Percentiles rank a stretch among this genome's conserved stretches.
Evolutionary conservation across 2,113 vertebrate genomes (phyloP).

Genomic region (Lepisosteus oculatus): DNA sequence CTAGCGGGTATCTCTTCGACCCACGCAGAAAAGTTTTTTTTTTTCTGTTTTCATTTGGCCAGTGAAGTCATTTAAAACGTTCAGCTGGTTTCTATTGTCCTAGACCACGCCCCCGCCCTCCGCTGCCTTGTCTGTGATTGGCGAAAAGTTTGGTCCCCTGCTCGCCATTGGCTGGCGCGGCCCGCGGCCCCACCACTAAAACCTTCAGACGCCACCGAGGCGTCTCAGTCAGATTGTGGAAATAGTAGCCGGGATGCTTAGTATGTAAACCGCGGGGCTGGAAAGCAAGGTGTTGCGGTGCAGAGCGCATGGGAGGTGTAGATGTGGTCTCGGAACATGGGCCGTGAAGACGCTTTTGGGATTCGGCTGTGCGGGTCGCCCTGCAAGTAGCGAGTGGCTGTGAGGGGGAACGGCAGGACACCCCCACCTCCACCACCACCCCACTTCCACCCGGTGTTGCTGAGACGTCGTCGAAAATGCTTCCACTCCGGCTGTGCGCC

Average conservation of each 20-base stretch:
- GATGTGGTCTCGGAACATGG: slow-evolving; percentile 42
- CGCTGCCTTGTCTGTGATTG: slow-evolving; percentile 46
- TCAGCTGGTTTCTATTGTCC: slow-evolving; percentile 14
- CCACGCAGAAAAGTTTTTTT: neutral
- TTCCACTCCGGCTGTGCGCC: slow-evolving; percentile 45
- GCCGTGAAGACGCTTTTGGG: slow-evolving; percentile 1
- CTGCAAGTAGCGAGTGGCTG: neutral
- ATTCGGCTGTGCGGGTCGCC: neutral
- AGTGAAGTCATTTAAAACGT: slow-evolving; percentile 30
- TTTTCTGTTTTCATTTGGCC: neutral
- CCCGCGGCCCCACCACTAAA: slow-evolving; percentile 42
- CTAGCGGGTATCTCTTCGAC: neutral
- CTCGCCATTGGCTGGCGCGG: slow-evolving; percentile 56
- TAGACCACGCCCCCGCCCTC: slow-evolving; percentile 23
- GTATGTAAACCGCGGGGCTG: too few species aligned
- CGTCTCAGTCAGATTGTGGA: neutral
- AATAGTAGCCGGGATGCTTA: neutral
- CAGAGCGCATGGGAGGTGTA: neutral
- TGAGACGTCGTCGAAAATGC: slow-evolving; percentile 39
- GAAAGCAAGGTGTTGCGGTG: too few species aligned
- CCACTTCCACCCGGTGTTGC: neutral
- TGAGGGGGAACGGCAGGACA: too few species aligned
- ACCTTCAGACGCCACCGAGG: slow-evolving; percentile 28
- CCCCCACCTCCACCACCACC: neutral
- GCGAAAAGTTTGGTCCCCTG: slow-evolving; percentile 62